Evolutionary conservation across 2,888 invertebrate genomes (phyloP), one percentile per base, ranked within the genome.

Genomic region (Drosophila kambysellisi): DNA sequence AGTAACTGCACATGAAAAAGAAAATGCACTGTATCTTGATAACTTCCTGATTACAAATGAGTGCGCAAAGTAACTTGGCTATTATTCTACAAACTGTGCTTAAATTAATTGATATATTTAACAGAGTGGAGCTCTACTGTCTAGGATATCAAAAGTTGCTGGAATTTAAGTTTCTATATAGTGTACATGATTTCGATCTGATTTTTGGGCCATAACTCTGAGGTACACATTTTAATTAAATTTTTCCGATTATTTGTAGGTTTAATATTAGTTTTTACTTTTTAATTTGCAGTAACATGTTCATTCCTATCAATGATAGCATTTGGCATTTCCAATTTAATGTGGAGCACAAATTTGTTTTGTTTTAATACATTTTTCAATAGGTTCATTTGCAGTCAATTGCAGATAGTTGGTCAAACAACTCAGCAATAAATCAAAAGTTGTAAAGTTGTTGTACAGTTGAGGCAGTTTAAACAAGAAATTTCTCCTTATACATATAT

Each of bases 351-450:
- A 79, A 84, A 76, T 74, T 82, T 70, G 80, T 85, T 82, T 85
- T 46, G 15, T 46, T 76, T 82, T 72, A 82, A 76, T 80, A 74
- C 41, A 76, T 76, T 82, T 64, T 4, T 46, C 69, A 68, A 64
- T 63, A 64, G n/a, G 70, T 25, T 48, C 46, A 61, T 59, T 56
- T 46, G 15, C 57, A 53, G 35, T 52, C 63, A 25, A 43, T 35
- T 64, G 73, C 81, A 81, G 63, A 73, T 81, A 81, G 73, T 73
- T 64, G 52, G 62, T 41, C 52, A 15, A 70, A 54, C 67, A 61
- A 50, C 74, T 60, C 62, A 35, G 63, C 70, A 69, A 85, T 85
- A 82, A 82, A 82, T 85, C 86, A 82, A 85, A 82, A 85, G 72
- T 83, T 83, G 37, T 51, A 41, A 41, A 50, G 63, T 79, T 25